Conservation (phyloP, 2,113 vertebrate species). For the Eclectus roratus region DNA sequence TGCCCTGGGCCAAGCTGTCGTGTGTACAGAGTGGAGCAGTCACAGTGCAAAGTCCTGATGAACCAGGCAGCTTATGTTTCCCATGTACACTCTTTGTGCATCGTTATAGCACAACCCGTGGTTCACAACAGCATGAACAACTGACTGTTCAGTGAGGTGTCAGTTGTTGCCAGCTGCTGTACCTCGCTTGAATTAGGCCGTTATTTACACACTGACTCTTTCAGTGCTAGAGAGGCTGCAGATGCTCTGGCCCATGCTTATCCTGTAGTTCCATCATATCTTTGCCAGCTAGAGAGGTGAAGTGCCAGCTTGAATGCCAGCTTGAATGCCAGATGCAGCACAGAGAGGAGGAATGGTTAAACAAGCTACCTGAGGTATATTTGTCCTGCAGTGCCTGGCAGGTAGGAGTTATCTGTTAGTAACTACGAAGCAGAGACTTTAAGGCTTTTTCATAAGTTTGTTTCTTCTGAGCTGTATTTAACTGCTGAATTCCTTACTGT, state of each 20-base stretch:
- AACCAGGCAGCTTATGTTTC: neutral
- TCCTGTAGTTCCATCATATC: neutral
- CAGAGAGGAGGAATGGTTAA: neutral
- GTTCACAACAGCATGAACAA: neutral
- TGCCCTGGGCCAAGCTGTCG: neutral
- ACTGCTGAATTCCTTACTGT: neutral
- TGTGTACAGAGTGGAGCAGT: rapidly evolving
- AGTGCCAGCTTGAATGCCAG: neutral
- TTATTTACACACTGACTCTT: neutral
- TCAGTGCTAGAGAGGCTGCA: neutral
- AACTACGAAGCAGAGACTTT: neutral
- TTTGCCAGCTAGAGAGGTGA: neutral
- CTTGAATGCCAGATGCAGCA: neutral
- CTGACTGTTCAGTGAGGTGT: neutral
- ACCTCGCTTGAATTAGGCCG: neutral
- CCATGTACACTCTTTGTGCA: neutral
- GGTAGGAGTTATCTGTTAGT: neutral
- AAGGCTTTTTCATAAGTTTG: neutral
- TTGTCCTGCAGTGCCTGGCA: neutral
- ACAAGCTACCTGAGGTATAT: neutral
- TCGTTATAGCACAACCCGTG: rapidly evolving
- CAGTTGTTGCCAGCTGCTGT: neutral
- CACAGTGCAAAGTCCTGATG: neutral
- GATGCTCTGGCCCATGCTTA: neutral
- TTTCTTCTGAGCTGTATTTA: neutral